These are phyloP conservation scores for Pseudomyrmex pallidus DNA, from an alignment of 1,140 invertebrate genomes.

Conservation along the genomic window DNA sequence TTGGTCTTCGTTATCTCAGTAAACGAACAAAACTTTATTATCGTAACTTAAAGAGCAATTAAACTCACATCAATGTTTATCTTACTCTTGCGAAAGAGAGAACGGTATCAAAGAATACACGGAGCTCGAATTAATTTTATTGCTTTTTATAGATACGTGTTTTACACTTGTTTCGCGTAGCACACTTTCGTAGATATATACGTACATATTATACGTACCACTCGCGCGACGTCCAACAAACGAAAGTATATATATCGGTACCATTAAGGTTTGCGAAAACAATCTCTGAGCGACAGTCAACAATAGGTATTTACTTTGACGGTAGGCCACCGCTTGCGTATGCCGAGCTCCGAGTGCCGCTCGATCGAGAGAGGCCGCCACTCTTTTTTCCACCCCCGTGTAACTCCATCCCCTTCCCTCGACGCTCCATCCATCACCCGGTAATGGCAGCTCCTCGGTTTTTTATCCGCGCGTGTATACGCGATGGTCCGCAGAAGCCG, in stretches of 20 bases:
- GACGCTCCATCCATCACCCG: slow-evolving; percentile 67
- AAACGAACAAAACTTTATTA: slow-evolving; percentile 8
- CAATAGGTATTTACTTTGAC: slow-evolving; percentile 69
- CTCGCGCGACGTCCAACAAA: neutral
- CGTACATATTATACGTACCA: too few species aligned
- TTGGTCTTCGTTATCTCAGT: slow-evolving; percentile 5
- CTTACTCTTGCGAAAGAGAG: neutral
- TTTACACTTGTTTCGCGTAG: too few species aligned
- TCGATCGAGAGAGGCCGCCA: slow-evolving; percentile 20
- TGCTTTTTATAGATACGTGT: neutral
- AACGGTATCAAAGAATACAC: neutral
- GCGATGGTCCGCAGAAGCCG: neutral
- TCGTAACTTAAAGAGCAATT: slow-evolving; percentile 12
- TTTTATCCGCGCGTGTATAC: slow-evolving; percentile 57
- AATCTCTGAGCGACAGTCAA: slow-evolving; percentile 65
- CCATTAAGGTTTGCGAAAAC: slow-evolving; percentile 64
- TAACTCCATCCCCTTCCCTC: slow-evolving; percentile 29
- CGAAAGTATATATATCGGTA: neutral
- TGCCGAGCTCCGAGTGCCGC: neutral
- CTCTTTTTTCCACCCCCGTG: slow-evolving; percentile 33
- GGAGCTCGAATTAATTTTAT: neutral
- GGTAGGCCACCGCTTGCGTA: slow-evolving; percentile 40
- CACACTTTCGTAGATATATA: too few species aligned
- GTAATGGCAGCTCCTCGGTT: slow-evolving; percentile 62
- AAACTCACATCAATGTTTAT: neutral